These are phyloP conservation scores for Hetaerina americana DNA, from an alignment of 1,140 invertebrate species.

Conservation along the genomic window DNA sequence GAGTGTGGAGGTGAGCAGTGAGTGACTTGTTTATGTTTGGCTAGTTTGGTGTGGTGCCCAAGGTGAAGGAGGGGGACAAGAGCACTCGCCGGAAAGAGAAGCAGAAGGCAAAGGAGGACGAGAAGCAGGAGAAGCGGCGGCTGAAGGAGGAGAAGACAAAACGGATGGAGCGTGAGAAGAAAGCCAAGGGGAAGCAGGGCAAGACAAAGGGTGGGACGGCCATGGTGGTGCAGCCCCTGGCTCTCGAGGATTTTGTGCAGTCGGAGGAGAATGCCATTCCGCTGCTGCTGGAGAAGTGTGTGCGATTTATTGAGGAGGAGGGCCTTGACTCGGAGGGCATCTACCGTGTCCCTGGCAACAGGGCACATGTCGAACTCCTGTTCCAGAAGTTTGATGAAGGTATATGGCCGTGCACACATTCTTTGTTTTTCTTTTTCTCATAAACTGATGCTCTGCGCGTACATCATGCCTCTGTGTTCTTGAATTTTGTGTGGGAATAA, in stretches of 20 bases:
- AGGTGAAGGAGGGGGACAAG: conserved; percentile 50
- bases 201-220: conserved; percentile 39
- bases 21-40: conserved; percentile 12
- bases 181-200: conserved; percentile 61
- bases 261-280: conserved; percentile 73
- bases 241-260: conserved; percentile 52
- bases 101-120: conserved; percentile 62
- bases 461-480: too few species aligned
- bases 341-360: conserved; percentile 88
- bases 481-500: too few species aligned
- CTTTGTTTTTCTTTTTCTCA: too few species aligned
- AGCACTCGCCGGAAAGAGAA: conserved; percentile 51
- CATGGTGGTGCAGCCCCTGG: conserved; percentile 32
- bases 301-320: conserved; percentile 88
- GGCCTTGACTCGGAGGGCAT: conserved; percentile 91
- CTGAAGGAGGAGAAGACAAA: conserved; percentile 60
- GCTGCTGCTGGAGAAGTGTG: conserved; percentile 86
- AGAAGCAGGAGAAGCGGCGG: conserved; percentile 57
- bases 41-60: conserved; percentile 45
- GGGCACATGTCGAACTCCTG: conserved; percentile 85
- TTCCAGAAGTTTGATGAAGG: conserved; percentile 85
- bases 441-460: too few species aligned
- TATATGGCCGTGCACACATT: too few species aligned
- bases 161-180: conserved; percentile 56
- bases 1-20: too few species aligned